Conservation (phyloP, 2,888 invertebrate genomes). For the Uropetala carovei region DNA sequence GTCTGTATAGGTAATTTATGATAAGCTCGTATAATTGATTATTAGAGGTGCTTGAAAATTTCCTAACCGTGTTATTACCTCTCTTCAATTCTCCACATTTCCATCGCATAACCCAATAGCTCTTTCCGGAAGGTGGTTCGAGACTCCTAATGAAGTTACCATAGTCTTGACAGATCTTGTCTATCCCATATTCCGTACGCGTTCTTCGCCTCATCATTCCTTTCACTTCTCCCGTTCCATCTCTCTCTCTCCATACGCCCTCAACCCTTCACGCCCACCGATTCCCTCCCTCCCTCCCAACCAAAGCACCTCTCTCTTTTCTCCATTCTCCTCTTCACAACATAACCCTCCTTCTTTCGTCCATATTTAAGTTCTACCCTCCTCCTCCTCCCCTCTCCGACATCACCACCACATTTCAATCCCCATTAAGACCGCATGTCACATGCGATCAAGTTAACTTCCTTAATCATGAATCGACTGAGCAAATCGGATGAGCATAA, state of each 20-base stretch:
- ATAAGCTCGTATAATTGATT: background rate
- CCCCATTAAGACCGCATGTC: no score
- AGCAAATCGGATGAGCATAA: no score
- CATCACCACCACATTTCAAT: no score
- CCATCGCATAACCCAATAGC: background rate
- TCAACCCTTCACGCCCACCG: background rate
- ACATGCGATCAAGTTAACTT: no score
- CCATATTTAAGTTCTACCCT: no score
- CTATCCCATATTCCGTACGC: background rate
- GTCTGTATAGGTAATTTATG: no score
- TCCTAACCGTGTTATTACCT: background rate
- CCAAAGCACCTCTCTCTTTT: background rate
- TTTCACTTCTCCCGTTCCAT: background rate
- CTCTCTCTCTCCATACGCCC: background rate
- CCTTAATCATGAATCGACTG: no score
- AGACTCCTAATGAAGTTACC: constrained; percentile 11
- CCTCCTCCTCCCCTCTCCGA: no score
- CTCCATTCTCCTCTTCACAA: background rate
- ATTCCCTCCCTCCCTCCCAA: background rate
- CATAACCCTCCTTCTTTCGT: background rate
- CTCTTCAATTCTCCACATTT: background rate
- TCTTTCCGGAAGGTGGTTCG: background rate
- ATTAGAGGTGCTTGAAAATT: background rate
- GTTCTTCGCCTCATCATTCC: background rate
- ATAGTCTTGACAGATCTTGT: background rate